Conservation (phyloP, 2,113 vertebrate species). For the Gallinago jamesoni region DNA sequence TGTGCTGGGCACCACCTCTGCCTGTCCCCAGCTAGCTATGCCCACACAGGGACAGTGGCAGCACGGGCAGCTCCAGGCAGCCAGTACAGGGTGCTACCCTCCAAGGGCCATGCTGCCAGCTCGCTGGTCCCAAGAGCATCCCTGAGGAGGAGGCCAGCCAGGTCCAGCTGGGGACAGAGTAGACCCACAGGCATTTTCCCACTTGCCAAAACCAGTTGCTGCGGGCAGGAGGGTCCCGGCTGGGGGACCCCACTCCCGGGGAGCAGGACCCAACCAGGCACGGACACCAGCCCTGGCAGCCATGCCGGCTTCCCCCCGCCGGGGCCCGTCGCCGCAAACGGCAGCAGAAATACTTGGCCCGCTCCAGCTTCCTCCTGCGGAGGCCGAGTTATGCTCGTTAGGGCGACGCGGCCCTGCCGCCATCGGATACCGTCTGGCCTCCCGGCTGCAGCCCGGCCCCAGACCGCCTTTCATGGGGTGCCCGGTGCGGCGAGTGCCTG, state of each 20-base stretch:
- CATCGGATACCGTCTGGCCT: accelerated
- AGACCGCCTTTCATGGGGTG: background rate
- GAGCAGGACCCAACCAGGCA: background rate
- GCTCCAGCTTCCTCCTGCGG: background rate
- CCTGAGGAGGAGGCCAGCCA: background rate
- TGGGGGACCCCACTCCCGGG: background rate
- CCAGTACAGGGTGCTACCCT: background rate
- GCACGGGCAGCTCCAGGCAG: background rate
- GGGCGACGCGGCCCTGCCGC: accelerated
- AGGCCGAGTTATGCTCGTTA: background rate
- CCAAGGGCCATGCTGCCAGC: background rate
- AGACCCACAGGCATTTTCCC: background rate
- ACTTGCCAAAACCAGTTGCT: background rate
- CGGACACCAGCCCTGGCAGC: background rate
- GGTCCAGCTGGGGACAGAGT: background rate
- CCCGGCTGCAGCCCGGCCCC: background rate
- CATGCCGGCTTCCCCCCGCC: background rate
- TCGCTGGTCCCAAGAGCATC: background rate
- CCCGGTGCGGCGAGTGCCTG: background rate
- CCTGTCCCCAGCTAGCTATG: accelerated
- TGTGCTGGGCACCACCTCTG: background rate
- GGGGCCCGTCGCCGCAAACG: background rate
- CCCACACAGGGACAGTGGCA: accelerated
- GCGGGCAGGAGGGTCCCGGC: background rate
- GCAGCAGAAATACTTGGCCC: background rate